phyloP scores from a whole-genome alignment of 2,113 vertebrate genomes.

The Corythoichthys haematopterus region DNA sequence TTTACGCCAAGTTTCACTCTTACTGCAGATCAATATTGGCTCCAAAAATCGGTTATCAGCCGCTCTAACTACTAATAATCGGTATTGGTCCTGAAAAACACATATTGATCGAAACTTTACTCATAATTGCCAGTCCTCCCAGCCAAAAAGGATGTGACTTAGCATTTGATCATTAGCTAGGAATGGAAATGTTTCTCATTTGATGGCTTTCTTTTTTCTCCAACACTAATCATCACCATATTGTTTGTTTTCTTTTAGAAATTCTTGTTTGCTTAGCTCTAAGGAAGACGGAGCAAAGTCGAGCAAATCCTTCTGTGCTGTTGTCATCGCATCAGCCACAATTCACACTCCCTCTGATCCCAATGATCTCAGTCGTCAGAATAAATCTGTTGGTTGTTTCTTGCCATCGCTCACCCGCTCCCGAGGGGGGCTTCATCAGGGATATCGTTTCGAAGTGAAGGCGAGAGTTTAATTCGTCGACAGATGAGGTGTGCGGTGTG shows the following conservation, averaged over 20 bases:
- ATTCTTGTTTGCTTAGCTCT: slow-evolving; percentile 21
- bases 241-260: slow-evolving; percentile 19
- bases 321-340: slow-evolving; percentile 54
- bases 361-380: slow-evolving; percentile 55
- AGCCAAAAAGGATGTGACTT: too few species aligned
- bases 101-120: too few species aligned
- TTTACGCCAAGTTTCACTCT: too few species aligned
- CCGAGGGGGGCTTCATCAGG: slow-evolving; percentile 40
- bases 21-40: too few species aligned
- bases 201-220: background rate
- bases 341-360: slow-evolving; percentile 63
- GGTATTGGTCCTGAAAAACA: too few species aligned
- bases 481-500: slow-evolving; percentile 30
- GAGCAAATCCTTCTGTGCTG: slow-evolving; percentile 30
- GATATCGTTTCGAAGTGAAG: slow-evolving; percentile 44
- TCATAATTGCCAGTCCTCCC: too few species aligned
- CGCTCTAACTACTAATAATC: too few species aligned
- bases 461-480: slow-evolving; percentile 38
- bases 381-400: slow-evolving; percentile 40
- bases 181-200: background rate
- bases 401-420: slow-evolving; percentile 6
- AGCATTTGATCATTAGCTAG: too few species aligned
- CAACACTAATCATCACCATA: too few species aligned
- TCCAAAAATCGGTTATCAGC: too few species aligned
- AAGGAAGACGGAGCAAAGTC: slow-evolving; percentile 23